Conservation (phyloP, 2,113 vertebrate species). For the Ceyx melanurus region DNA sequence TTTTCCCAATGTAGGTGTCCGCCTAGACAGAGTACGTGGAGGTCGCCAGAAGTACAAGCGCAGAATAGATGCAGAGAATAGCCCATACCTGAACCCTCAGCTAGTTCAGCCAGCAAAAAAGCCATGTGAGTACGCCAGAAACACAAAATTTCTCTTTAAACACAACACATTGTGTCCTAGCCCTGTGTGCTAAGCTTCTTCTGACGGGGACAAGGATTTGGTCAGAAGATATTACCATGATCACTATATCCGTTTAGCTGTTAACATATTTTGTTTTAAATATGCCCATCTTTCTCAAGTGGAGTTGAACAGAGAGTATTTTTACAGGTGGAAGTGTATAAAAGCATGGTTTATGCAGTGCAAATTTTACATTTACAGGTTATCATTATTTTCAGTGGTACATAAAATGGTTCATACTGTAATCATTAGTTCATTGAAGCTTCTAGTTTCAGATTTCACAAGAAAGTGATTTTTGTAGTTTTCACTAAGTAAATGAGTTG, state of each 20-base stretch:
- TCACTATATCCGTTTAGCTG: neutral
- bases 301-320: constrained; percentile 29
- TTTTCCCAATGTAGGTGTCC: constrained; percentile 84
- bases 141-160: neutral
- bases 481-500: constrained; percentile 78
- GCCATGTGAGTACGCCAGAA: constrained; percentile 89
- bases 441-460: constrained; percentile 78
- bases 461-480: constrained; percentile 80
- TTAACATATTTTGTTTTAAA: neutral
- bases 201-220: neutral
- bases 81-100: constrained; percentile 98
- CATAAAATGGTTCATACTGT: constrained; percentile 70
- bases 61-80: constrained; percentile 99
- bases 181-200: neutral
- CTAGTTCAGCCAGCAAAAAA: constrained; percentile 98
- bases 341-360: constrained; percentile 60
- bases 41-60: constrained; percentile 99
- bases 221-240: neutral
- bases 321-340: constrained; percentile 50
- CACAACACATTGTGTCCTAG: neutral
- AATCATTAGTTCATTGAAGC: constrained; percentile 80
- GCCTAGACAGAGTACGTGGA: constrained; percentile 97
- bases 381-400: constrained; percentile 76
- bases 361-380: constrained; percentile 72
- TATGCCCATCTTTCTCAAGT: neutral